Base-by-base conservation (phyloP, 2,888 invertebrate genomes). In the Shargacucullia verbasci region DNA sequence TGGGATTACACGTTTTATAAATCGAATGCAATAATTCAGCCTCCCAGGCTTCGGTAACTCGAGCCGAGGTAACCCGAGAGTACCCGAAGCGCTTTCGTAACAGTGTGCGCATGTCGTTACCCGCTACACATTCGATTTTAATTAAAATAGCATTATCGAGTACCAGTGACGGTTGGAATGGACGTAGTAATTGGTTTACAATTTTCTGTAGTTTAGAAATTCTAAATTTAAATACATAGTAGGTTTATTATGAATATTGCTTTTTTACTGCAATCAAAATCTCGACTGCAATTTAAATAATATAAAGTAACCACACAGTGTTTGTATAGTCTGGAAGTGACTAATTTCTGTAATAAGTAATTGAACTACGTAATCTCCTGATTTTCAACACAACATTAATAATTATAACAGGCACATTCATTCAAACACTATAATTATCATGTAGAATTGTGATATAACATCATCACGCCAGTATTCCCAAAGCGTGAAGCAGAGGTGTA, bases 1-100 rank as follows among this genome's bases (percentile, higher is more conserved):
- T 40, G 59, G 50, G 59, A 70, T 71, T 70, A 56, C 68, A 59
- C 41, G 64, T 62, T 67, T 75, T 68, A 70, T 59, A 63, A 70
- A 70, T 65, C 40, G 52, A 59, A 63, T 65, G 67, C 64, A 73
- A 70, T 68, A 70, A 61, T 55, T 70, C 58, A 60, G 58, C 55
- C 58, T 73, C 60, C 58, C 52, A 70, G 58, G 50, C 57, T 60
- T 54, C 34, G 60, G 68, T 68, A 61, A 76, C 37, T 45, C 46
- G 46, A 73, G 58, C 53, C 61, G 63, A 64, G 15, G 73, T 62
- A 71, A 73, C 52, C 58, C 64, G 64, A 75, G 61, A 52, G 49
- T 44, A 57, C 54, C 61, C 54, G 61, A 57, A 55, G 56, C 48
- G 29, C 25, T 75, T 73, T 68, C 64, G 60, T 75, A 75, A 75